phyloP scores from a whole-genome alignment of 2,797 vertebrate species.

The Semotilus atromaculatus region DNA sequence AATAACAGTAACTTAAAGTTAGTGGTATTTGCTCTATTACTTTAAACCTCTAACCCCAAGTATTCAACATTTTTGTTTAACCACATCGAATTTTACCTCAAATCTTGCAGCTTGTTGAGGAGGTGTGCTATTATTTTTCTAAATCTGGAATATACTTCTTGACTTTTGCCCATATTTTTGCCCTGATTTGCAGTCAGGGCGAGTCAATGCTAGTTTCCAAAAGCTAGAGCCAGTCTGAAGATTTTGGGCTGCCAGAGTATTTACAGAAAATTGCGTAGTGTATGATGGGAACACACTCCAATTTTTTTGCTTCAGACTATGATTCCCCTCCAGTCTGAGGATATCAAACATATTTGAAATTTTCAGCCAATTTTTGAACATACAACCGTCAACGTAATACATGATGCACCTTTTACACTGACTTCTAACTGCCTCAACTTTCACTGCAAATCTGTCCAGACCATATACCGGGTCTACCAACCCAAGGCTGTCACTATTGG shows the following conservation, averaged over 20 bases:
- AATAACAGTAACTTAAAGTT: background rate
- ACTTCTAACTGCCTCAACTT: background rate
- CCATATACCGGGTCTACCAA: background rate
- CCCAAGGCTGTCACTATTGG: background rate
- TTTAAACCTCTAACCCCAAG: conserved; percentile 14
- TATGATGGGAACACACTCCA: background rate
- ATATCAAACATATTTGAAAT: background rate
- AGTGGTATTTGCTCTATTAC: background rate
- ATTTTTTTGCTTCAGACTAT: background rate
- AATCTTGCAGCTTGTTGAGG: conserved; percentile 9
- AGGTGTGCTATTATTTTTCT: background rate
- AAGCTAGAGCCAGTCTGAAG: background rate
- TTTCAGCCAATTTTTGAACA: background rate
- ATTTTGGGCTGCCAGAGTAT: background rate
- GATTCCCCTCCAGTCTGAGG: background rate
- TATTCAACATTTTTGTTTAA: background rate
- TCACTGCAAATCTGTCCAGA: background rate
- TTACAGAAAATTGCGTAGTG: background rate
- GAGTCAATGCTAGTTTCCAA: background rate
- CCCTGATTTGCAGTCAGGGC: background rate
- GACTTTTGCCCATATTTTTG: background rate
- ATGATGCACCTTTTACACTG: background rate
- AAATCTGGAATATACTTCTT: background rate
- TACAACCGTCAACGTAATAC: too few relatives aligned
- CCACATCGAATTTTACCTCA: background rate